phyloP scores from a whole-genome alignment of 2,797 vertebrate genomes.

The Gymnocypris eckloni region DNA sequence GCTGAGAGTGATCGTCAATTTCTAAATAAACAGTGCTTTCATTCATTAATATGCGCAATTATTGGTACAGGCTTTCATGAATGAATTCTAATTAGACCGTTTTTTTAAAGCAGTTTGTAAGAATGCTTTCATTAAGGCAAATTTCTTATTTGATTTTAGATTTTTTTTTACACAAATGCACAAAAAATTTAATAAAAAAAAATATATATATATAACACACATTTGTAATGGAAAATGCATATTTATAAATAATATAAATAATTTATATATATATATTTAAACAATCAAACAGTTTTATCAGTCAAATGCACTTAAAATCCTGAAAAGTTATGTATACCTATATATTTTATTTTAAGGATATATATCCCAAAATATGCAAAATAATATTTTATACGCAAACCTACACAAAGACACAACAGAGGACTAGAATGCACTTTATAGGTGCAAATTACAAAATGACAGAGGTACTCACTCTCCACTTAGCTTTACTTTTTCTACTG shows the following conservation, averaged over 20 bases:
- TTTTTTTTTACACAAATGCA: not conserved
- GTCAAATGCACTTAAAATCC: not conserved
- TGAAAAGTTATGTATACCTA: not conserved
- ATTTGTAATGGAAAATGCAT: not conserved
- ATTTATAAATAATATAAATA: no score
- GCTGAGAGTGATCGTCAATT: not conserved
- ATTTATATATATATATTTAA: no score
- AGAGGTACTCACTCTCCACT: slow-evolving; percentile 46
- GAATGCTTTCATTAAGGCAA: not conserved
- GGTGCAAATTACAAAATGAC: slow-evolving; percentile 38
- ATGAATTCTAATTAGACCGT: not conserved
- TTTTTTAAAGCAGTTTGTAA: not conserved
- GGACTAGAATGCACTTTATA: not conserved
- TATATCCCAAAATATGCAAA: not conserved
- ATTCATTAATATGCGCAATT: not conserved
- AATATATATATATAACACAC: not conserved
- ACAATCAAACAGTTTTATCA: no score
- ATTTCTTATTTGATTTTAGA: not conserved
- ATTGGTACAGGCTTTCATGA: not conserved
- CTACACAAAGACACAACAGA: slow-evolving; percentile 13
- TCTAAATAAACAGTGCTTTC: not conserved
- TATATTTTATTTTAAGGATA: not conserved
- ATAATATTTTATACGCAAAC: not conserved
- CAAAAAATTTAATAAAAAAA: not conserved
- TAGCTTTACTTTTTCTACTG: slow-evolving; percentile 64